A percentile compares a stretch with the other conserved stretches of the same genome.
Conservation (phyloP, 2,888 invertebrate species). For the Netelia melanura region DNA sequence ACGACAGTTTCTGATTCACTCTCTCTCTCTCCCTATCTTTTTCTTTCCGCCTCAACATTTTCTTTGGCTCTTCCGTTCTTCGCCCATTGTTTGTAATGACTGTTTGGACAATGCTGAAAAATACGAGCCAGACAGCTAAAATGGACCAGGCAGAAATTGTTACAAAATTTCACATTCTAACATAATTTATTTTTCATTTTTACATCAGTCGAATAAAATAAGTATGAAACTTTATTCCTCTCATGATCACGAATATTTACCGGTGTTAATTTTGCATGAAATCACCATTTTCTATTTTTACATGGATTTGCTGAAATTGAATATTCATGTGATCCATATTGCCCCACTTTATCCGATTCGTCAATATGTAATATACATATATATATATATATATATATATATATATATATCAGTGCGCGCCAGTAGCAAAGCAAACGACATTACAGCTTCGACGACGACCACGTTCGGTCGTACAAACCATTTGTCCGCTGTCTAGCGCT, state of each 20-base stretch:
- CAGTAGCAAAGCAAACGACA: constrained; percentile 34
- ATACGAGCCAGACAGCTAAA: no score
- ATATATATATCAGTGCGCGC: not conserved
- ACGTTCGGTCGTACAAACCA: constrained; percentile 50
- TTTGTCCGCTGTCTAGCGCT: constrained; percentile 54
- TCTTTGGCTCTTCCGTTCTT: constrained; percentile 2
- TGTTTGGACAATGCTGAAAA: no score
- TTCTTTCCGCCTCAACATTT: not conserved
- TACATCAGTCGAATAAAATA: no score
- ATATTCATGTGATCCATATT: not conserved
- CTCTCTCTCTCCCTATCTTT: constrained; percentile 13
- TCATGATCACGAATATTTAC: no score
- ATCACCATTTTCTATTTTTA: not conserved
- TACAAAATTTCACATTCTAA: no score
- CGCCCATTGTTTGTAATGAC: no score
- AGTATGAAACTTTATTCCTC: no score
- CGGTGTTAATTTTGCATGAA: no score
- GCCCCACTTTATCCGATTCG: not conserved
- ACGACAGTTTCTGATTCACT: constrained; percentile 52
- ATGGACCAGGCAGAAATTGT: no score
- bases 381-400: constrained; percentile 13
- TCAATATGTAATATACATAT: not conserved
- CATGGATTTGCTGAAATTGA: no score
- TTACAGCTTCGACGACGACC: constrained; percentile 17
- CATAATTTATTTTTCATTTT: no score